Evolutionary conservation across 2,113 vertebrate genomes (phyloP).

Genomic region (Vulpes ferrilata): DNA sequence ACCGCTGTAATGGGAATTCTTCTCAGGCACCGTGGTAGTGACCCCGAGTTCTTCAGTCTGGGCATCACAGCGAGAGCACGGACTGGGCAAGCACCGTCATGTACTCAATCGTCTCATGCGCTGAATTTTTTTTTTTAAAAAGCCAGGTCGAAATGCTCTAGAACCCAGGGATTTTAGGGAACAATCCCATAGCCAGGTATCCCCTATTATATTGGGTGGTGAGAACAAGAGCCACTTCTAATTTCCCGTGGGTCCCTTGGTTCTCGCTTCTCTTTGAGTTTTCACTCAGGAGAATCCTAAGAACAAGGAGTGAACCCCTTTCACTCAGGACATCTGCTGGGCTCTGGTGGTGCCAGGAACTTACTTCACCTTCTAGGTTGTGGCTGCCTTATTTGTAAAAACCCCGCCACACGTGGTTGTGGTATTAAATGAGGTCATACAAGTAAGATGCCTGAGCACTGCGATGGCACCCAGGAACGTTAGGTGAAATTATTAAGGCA

Average conservation of each 20-base stretch:
- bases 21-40: background rate
- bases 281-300: background rate
- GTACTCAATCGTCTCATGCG: background rate
- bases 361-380: background rate
- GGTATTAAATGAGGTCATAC: slow-evolving; percentile 13
- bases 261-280: slow-evolving; percentile 13
- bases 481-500: slow-evolving; percentile 11
- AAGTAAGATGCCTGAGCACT: slow-evolving; percentile 12
- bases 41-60: background rate
- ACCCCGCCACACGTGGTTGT: background rate
- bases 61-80: background rate
- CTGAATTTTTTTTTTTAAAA: background rate
- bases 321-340: background rate
- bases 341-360: background rate
- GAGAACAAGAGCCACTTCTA: background rate
- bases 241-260: background rate
- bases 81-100: background rate
- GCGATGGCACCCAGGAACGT: background rate
- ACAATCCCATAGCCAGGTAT: background rate
- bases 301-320: background rate
- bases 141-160: background rate
- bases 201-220: background rate
- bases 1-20: background rate
- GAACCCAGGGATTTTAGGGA: background rate
- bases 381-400: slow-evolving; percentile 1